Evolutionary conservation across 1,140 invertebrate species (phyloP).

Genomic region (Brachionus paranguensis): DNA sequence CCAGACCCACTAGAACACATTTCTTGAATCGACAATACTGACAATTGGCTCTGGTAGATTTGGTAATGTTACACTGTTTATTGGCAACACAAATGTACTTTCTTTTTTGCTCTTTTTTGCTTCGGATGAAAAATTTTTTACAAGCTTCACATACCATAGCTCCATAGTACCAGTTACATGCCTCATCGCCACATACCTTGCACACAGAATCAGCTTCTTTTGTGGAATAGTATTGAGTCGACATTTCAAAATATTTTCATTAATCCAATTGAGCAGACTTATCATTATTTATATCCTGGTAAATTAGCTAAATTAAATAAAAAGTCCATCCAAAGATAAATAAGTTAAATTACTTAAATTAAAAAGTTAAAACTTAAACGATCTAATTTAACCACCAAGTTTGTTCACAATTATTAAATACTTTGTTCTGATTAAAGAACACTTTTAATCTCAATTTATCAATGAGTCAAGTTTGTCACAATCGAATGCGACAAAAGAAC

Average conservation of each 20-base stretch:
- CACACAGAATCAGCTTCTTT: neutral
- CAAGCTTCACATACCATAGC: conserved; percentile 2
- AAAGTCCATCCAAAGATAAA: neutral
- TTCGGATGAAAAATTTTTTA: conserved; percentile 55
- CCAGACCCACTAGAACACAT: conserved; percentile 96
- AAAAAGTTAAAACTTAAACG: neutral
- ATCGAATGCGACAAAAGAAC: neutral
- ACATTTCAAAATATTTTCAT: neutral
- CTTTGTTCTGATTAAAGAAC: neutral
- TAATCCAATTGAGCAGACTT: neutral
- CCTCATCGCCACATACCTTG: conserved; percentile 18
- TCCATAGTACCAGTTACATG: neutral
- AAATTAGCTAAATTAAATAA: conserved; percentile 9
- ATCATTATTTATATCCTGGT: neutral
- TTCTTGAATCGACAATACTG: conserved; percentile 99
- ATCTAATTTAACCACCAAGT: neutral
- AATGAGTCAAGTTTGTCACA: neutral
- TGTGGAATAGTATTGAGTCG: neutral
- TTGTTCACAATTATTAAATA: neutral
- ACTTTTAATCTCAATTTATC: neutral
- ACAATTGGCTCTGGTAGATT: conserved; percentile 61
- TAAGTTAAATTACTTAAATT: conserved; percentile 10
- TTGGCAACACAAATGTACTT: conserved; percentile 50
- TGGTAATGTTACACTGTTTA: conserved; percentile 51
- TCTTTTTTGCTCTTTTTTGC: conserved; percentile 46